Evolutionary conservation across 2,888 invertebrate genomes (phyloP).

Genomic region (Rotaria magnacalcarata): DNA sequence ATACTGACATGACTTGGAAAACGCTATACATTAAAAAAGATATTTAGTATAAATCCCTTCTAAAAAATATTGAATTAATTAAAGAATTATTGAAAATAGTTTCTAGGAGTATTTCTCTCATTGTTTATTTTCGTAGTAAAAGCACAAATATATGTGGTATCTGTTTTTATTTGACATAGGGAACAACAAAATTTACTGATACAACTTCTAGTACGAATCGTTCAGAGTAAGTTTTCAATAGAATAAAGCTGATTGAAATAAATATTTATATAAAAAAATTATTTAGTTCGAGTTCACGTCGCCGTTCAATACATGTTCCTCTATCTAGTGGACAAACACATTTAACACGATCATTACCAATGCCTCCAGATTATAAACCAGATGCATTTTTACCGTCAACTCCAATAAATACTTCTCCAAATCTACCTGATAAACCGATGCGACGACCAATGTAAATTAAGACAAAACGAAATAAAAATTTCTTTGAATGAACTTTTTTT

Average conservation of each 20-base stretch:
- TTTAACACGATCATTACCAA: slow-evolving; percentile 31
- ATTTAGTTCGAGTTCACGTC: background rate
- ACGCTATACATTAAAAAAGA: too few relatives aligned
- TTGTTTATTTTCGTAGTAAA: too few relatives aligned
- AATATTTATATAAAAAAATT: background rate
- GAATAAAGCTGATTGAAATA: background rate
- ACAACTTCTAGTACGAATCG: background rate
- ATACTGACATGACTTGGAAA: too few relatives aligned
- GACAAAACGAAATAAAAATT: background rate
- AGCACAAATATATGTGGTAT: too few relatives aligned
- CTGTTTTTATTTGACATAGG: background rate
- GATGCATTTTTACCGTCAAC: background rate
- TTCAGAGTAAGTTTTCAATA: background rate
- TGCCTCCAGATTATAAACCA: slow-evolving; percentile 21
- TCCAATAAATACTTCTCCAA: slow-evolving; percentile 32
- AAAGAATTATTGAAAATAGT: too few relatives aligned
- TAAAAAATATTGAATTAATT: too few relatives aligned
- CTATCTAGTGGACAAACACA: background rate
- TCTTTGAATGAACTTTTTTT: background rate
- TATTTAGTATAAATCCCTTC: too few relatives aligned
- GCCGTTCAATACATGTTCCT: background rate
- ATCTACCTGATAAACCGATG: background rate
- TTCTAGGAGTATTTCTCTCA: too few relatives aligned
- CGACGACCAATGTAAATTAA: background rate
- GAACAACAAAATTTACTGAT: background rate